Evolutionary conservation across 2,113 vertebrate species (phyloP).

Genomic region (Axis porcinus): DNA sequence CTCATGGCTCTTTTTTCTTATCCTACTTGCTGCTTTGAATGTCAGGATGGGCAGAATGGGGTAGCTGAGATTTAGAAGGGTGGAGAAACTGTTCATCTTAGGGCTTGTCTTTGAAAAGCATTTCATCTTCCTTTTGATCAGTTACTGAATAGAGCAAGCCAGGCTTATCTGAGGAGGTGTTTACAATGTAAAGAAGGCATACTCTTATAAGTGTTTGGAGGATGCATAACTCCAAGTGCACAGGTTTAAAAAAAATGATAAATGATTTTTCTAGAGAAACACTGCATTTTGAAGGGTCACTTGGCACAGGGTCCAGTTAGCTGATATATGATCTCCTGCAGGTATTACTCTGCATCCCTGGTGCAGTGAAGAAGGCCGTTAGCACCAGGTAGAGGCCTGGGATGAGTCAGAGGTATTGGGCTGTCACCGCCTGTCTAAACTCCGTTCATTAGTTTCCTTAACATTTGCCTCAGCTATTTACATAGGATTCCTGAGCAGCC

Average conservation of each 20-base stretch:
- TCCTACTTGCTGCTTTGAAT: neutral
- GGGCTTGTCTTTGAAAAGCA: neutral
- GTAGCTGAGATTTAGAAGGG: neutral
- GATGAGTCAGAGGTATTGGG: rapidly evolving
- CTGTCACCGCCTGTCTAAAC: neutral
- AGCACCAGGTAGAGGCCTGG: neutral
- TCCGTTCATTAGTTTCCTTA: neutral
- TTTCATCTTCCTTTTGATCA: neutral
- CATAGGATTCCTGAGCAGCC: neutral
- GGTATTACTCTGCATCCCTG: neutral
- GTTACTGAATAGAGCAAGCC: neutral
- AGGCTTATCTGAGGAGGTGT: neutral
- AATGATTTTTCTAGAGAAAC: neutral
- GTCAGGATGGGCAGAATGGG: neutral
- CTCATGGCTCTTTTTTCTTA: neutral
- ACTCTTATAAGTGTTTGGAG: neutral
- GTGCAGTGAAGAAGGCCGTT: neutral
- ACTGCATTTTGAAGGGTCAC: neutral
- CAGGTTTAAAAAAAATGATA: neutral
- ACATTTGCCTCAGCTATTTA: neutral
- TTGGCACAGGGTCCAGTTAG: neutral
- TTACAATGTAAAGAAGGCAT: neutral
- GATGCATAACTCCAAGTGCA: neutral
- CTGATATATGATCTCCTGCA: neutral
- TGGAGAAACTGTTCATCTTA: neutral